phyloP scores from a whole-genome alignment of 2,888 invertebrate species.

The Priapulus caudatus region DNA sequence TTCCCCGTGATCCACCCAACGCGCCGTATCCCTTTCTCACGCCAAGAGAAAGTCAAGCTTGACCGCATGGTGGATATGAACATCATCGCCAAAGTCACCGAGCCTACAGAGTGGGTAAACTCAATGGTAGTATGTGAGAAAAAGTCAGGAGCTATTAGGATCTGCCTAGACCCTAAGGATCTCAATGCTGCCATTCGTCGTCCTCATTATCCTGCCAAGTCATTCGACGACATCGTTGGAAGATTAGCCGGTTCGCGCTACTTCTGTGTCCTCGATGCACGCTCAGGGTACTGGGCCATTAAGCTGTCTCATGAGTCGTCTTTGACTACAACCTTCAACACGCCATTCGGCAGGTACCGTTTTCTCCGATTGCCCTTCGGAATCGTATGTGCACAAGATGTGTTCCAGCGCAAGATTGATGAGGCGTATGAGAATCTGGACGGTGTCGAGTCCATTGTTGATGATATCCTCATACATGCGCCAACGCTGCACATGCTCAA shows the following conservation, averaged over 20 bases:
- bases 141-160: background rate
- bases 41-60: slow-evolving; percentile 13
- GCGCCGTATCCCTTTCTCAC: slow-evolving; percentile 14
- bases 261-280: slow-evolving; percentile 20
- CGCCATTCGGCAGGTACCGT: slow-evolving; percentile 18
- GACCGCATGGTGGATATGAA: no score
- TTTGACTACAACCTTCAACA: slow-evolving; percentile 17
- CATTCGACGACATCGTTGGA: slow-evolving; percentile 19
- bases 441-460: slow-evolving; percentile 13
- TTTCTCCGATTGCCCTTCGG: slow-evolving; percentile 18
- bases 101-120: slow-evolving; percentile 14
- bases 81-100: slow-evolving; percentile 11
- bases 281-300: slow-evolving; percentile 19
- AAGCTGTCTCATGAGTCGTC: slow-evolving; percentile 16
- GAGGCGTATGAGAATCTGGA: slow-evolving; percentile 13
- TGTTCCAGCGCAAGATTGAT: slow-evolving; percentile 13
- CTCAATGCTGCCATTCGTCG: slow-evolving; percentile 20
- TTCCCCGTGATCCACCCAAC: slow-evolving; percentile 17
- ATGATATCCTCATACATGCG: slow-evolving; percentile 14
- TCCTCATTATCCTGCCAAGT: slow-evolving; percentile 19
- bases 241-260: slow-evolving; percentile 16
- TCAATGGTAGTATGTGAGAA: slow-evolving; percentile 12
- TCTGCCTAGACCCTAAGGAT: slow-evolving; percentile 22
- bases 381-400: slow-evolving; percentile 16
- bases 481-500: slow-evolving; percentile 6